These are phyloP conservation scores for Emydoidea blandingii DNA, from an alignment of 2,797 vertebrate genomes.

Conservation along the genomic window DNA sequence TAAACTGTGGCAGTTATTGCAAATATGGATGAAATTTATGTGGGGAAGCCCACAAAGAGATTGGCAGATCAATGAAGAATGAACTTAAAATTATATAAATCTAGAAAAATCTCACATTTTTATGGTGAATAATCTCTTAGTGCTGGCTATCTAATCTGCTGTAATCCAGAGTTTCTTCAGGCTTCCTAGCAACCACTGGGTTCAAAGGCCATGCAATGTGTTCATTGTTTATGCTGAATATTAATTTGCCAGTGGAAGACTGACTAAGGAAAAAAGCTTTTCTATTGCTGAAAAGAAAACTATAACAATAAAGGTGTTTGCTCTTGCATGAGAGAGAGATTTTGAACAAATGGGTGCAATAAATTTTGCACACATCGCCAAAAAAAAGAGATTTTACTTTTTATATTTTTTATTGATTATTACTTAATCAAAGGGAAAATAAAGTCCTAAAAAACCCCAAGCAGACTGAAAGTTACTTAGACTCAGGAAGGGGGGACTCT, in stretches of 20 bases:
- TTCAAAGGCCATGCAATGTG: slow-evolving; percentile 79
- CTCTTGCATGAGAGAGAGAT: slow-evolving; percentile 2
- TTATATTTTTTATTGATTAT: slow-evolving; percentile 30
- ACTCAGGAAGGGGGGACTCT: not conserved
- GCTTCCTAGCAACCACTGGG: slow-evolving; percentile 79
- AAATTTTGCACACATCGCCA: not conserved
- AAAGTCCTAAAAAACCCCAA: not conserved
- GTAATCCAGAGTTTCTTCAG: slow-evolving; percentile 74
- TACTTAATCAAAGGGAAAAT: slow-evolving; percentile 40
- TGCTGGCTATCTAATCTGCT: slow-evolving; percentile 67
- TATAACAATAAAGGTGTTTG: slow-evolving; percentile 46
- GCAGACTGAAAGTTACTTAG: slow-evolving; percentile 27
- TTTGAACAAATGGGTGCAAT: slow-evolving; percentile 28
- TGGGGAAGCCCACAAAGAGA: slow-evolving; percentile 5
- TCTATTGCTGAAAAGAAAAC: slow-evolving; percentile 56
- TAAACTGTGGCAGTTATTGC: slow-evolving; percentile 55
- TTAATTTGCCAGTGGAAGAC: slow-evolving; percentile 73
- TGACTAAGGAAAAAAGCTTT: slow-evolving; percentile 47
- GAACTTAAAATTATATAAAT: slow-evolving; percentile 33
- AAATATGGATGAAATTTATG: slow-evolving; percentile 30
- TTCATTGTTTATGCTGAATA: slow-evolving; percentile 77
- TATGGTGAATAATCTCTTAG: slow-evolving; percentile 72
- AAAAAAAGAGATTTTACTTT: not conserved
- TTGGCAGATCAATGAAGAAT: slow-evolving; percentile 38
- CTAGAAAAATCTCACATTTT: slow-evolving; percentile 49